These are phyloP conservation scores for Daphoenositta chrysoptera DNA, from an alignment of 2,113 vertebrate species.

Conservation along the genomic window DNA sequence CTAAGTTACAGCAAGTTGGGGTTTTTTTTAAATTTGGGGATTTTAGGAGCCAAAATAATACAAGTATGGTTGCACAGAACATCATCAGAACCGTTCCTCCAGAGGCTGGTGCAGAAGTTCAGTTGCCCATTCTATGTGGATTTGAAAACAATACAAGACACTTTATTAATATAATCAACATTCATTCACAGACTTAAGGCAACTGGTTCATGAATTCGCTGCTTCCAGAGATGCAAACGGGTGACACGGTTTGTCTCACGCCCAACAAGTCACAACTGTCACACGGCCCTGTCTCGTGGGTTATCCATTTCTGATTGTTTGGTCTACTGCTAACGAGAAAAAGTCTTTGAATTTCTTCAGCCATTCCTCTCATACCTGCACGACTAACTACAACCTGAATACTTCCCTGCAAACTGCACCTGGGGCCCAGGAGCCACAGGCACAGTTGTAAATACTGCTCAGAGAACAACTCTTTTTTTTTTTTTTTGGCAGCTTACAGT, in stretches of 20 bases:
- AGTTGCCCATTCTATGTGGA: conserved; percentile 44
- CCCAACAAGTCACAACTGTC: neutral
- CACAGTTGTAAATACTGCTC: conserved; percentile 62
- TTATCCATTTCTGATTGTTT: neutral
- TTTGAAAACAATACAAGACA: conserved; percentile 60
- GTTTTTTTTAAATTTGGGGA: neutral
- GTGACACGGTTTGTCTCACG: neutral
- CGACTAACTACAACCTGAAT: conserved; percentile 49
- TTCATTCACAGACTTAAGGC: conserved; percentile 80
- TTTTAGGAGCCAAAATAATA: neutral
- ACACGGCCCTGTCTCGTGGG: neutral
- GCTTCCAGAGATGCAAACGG: conserved; percentile 32
- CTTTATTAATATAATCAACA: conserved; percentile 65
- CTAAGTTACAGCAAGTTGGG: neutral
- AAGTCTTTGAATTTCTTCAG: conserved; percentile 33
- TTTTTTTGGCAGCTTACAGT: conserved; percentile 63
- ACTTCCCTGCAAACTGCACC: conserved; percentile 53
- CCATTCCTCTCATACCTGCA: conserved; percentile 59
- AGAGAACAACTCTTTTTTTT: conserved; percentile 27
- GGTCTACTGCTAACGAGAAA: conserved; percentile 9
- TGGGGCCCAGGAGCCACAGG: conserved; percentile 3
- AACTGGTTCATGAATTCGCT: conserved; percentile 67
- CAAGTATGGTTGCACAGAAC: neutral
- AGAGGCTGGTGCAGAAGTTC: conserved; percentile 50
- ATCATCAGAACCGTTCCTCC: neutral